These are phyloP conservation scores for Parazoanthus atlanticus DNA, from an alignment of 92 coral and sea anemone species.

Conservation along the genomic window DNA sequence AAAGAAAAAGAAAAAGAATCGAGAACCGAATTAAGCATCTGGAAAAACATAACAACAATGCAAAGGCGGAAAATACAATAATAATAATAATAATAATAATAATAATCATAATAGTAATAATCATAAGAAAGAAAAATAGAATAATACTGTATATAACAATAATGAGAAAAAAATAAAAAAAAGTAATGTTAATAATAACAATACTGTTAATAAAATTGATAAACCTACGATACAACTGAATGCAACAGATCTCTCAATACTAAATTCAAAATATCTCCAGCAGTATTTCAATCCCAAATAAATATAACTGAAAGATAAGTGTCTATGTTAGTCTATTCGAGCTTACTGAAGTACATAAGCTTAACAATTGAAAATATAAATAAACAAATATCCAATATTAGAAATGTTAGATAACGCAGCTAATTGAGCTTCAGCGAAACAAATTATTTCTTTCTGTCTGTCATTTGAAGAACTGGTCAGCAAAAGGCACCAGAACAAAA, in stretches of 20 bases:
- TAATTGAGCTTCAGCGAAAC: neutral
- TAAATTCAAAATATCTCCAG: neutral
- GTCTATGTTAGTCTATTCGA: neutral
- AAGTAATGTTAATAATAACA: no score
- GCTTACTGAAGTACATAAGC: neutral
- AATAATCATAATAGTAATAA: no score
- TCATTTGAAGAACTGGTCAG: neutral
- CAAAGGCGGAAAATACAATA: slow-evolving; percentile 4
- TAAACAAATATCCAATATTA: no score
- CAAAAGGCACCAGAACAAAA: no score
- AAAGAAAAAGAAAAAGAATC: neutral
- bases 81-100: no score
- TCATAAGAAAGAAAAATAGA: neutral
- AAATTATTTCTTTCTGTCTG: no score
- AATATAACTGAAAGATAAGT: no score
- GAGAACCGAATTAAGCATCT: slow-evolving; percentile 23
- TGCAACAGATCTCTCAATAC: no score
- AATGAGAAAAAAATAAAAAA: neutral
- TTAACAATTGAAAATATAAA: no score
- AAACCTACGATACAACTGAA: no score
- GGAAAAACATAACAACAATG: slow-evolving; percentile 52
- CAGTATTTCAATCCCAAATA: neutral
- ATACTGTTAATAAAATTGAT: no score
- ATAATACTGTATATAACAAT: neutral
- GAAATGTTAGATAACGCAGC: no score